Conservation (phyloP, 2,113 vertebrate genomes). For the Poeciliopsis occidentalis region DNA sequence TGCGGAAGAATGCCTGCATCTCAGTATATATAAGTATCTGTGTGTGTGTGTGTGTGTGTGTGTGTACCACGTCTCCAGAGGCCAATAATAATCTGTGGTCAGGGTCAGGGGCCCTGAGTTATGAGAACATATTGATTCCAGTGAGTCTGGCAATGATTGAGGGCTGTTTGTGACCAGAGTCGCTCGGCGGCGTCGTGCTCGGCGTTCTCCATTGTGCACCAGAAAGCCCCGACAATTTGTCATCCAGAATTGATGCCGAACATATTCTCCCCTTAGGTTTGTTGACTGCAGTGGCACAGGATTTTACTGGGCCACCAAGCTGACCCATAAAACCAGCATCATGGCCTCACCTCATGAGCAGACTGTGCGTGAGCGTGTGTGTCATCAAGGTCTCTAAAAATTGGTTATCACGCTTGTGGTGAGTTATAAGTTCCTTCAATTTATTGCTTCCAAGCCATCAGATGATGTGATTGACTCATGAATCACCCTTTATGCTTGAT, state of each 20-base stretch:
- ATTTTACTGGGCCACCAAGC: neutral
- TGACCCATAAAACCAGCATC: neutral
- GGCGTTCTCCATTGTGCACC: neutral
- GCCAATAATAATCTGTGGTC: constrained; percentile 46
- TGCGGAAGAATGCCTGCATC: neutral
- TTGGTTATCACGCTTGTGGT: neutral
- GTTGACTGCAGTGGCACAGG: neutral
- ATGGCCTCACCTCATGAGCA: neutral
- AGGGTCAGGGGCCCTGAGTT: constrained; percentile 48
- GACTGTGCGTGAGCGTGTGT: neutral
- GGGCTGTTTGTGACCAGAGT: constrained; percentile 45
- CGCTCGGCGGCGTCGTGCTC: constrained; percentile 11
- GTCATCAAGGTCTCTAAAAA: neutral
- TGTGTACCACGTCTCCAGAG: constrained; percentile 15
- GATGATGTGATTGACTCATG: neutral
- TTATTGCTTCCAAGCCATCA: constrained; percentile 3
- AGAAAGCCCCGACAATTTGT: neutral
- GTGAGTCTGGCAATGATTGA: constrained; percentile 43
- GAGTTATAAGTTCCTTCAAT: neutral
- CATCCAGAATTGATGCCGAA: constrained; percentile 3
- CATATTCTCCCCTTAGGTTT: neutral
- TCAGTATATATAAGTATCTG: neutral
- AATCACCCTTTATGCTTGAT: constrained; percentile 1
- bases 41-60: neutral
- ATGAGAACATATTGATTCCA: constrained; percentile 56